Base-by-base conservation (phyloP, 1,140 invertebrate species). In the Pachyrhynchus sulphureomaculatus region DNA sequence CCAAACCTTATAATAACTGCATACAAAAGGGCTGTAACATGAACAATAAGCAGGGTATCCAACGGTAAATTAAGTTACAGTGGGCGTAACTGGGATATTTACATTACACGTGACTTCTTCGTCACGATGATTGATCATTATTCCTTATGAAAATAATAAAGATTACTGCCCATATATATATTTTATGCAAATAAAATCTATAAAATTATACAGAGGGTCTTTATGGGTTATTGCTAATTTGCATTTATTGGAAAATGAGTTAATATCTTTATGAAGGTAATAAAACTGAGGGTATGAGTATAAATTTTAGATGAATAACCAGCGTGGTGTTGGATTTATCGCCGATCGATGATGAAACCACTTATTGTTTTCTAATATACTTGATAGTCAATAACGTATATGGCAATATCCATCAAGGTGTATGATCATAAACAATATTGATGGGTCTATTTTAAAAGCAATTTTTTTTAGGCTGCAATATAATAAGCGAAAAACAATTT, bases 241-340 rank as follows among this genome's bases (percentile, higher is more conserved):
- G 53, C 64, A 66, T 66, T 66, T 62, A 66, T 66, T 52, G 58
- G 44, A 62, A 58, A 66, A 66, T 66, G 56, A 59, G 45, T 59
- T 57, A 57, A 64, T 64, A 44, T 60, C 47, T 60, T 62, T 62
- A 55, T 55, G 59, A 41, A 47, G 39, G 51, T 24, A 24, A 47
- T 62, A 54, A 62, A 62, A 62, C 42, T 13, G 42, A 29, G 51
- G 41, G 26, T 21, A 5, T 10, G 37, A 17, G 24, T 33, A 55
- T 62, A 54, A 55, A 47, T 62, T 47, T 39, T 26, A 44, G 55
- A 58, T 58, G 55, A 58, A 58, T 41, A 37, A 29, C 32, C 52
- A 15, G 36, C 13, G 20, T n/a, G 26, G 44, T 29, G 24, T 29
- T 20, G 18, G 59, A 39, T 62, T 62, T 62, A 62, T 60, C 34